Percentiles rank a stretch among this genome's conserved stretches.
Evolutionary conservation across 1,140 invertebrate species (phyloP).

Genomic region (Euschistus heros): DNA sequence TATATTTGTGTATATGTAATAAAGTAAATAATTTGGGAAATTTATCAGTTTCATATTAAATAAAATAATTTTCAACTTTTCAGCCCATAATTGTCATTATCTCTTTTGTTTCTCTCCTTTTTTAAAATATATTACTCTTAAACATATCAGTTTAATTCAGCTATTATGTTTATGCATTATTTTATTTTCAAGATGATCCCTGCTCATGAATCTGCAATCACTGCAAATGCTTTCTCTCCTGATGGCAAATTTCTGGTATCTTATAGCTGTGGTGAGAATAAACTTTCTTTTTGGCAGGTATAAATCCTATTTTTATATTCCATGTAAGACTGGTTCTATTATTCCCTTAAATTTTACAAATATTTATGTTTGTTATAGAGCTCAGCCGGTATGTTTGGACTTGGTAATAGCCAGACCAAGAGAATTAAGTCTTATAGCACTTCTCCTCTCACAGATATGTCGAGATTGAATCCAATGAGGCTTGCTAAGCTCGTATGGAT

Average conservation of each 20-base stretch:
- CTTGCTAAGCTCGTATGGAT: conserved; percentile 85
- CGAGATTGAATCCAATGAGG: conserved; percentile 73
- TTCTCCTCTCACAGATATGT: conserved; percentile 77
- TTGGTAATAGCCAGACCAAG: conserved; percentile 80
- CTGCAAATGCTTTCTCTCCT: conserved; percentile 87
- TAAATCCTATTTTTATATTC: background rate
- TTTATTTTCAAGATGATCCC: conserved; percentile 57
- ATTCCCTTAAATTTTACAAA: conserved; percentile 3
- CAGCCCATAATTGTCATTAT: no score
- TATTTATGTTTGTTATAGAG: conserved; percentile 40
- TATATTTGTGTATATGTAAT: no score
- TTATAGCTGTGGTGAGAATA: conserved; percentile 90
- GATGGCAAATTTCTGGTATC: conserved; percentile 96
- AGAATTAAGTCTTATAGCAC: conserved; percentile 90
- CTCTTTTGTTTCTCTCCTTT: no score
- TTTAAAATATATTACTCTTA: no score
- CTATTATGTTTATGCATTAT: background rate
- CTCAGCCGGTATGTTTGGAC: conserved; percentile 75
- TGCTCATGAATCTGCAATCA: conserved; percentile 78
- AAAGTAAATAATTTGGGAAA: no score
- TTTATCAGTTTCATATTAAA: no score
- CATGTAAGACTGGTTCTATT: background rate
- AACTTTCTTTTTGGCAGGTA: conserved; percentile 97
- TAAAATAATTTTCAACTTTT: no score
- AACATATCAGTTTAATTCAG: background rate